These are phyloP conservation scores for Echinops telfairi DNA, from an alignment of 2,113 vertebrate species.

Conservation along the genomic window DNA sequence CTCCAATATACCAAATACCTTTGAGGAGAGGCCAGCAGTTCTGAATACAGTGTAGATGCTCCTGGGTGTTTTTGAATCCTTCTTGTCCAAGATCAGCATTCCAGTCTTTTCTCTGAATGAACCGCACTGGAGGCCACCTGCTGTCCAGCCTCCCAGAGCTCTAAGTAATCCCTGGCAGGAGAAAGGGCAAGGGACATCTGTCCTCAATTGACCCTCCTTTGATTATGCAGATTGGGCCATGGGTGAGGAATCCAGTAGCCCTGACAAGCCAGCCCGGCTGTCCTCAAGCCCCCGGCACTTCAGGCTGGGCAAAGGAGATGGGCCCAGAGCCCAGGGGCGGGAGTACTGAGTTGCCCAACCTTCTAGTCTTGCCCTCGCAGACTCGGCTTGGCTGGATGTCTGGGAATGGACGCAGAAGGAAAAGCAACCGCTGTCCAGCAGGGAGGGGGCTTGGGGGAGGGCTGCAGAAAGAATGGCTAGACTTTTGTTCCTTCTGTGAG, in stretches of 20 bases:
- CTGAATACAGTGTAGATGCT: neutral
- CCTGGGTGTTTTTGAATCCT: too few relatives aligned
- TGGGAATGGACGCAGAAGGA: neutral
- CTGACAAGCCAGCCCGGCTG: neutral
- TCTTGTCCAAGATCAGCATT: neutral
- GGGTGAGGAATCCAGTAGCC: neutral
- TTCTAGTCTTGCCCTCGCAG: constrained; percentile 29
- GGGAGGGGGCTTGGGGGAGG: neutral
- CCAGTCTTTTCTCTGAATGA: neutral
- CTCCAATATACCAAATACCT: neutral
- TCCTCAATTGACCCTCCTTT: neutral
- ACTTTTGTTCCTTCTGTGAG: neutral
- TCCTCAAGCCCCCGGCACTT: too few relatives aligned
- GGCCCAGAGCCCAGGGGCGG: neutral
- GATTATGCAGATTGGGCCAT: neutral
- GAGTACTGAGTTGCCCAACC: neutral
- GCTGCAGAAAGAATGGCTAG: neutral
- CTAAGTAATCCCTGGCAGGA: neutral
- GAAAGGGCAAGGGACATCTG: rapidly evolving
- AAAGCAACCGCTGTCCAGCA: neutral
- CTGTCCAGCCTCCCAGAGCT: neutral
- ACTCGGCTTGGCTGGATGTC: neutral
- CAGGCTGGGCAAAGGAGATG: neutral
- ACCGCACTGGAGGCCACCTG: neutral
- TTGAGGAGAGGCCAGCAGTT: neutral